Evolutionary conservation across 2,888 invertebrate species (phyloP), one percentile per base, ranked within the genome.

Genomic region (Clistopyga incitator): DNA sequence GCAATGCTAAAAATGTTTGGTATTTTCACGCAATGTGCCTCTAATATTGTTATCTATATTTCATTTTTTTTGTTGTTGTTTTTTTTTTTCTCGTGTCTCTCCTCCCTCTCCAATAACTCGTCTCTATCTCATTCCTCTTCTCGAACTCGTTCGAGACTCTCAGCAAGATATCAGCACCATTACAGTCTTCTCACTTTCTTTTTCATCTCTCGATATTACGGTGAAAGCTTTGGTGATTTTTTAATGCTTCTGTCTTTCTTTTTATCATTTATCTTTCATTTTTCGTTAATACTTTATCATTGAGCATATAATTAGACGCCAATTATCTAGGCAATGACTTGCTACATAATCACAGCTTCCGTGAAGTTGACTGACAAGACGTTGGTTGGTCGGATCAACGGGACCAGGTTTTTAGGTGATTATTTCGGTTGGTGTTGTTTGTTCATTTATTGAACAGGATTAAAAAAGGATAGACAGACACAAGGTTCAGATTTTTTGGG

Each of bases 391-490:
- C 84, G 81, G 75, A 78, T 83, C 72, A 80, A 71, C 79, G 59
- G 83, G 79, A 80, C 79, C 83, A 45, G 79, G 79, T 45, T 77
- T 71, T 82, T 68, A 80, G 54, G 79, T 65, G 71, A 61, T 75
- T 77, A 29, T 75, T 78, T 82, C 56, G 59, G 78, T 84, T 78
- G 47, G 34, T 38, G 34, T 64, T 67, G 52, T 54, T 54, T 71
- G 68, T 64, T 29, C 59, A 29, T 65, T 61, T 78, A 65, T 61
- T 45, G 68, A 75, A 75, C 68, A 65, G 78, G 75, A 52, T 38
- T 38, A 61, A 67, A 64, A 78, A 15, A 65, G 87, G 88, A 87
- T 79, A 89, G 88, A 89, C 89, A 89, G 88, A 89, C 88, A 89
- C 89, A 89, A 83, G 84, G 85, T 76, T 81, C 86, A 81, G 84